phyloP scores from a whole-genome alignment of 2,888 invertebrate genomes.

The Tinea semifulvella region DNA sequence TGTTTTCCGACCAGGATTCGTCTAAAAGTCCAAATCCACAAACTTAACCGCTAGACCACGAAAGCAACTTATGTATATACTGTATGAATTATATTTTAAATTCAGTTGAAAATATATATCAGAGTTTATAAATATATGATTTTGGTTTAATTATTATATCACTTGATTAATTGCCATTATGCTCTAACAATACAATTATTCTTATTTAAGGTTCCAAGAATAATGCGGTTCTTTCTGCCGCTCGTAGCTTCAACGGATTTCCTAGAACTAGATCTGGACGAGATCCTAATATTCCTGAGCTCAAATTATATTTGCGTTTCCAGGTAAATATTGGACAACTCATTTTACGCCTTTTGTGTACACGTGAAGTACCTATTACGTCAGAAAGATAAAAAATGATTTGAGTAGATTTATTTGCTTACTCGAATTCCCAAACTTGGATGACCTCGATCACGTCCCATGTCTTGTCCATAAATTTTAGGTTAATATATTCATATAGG shows the following conservation, averaged over 20 bases:
- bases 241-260: slow-evolving; percentile 80
- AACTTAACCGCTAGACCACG: too few relatives aligned
- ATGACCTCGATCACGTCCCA: too few relatives aligned
- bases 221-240: slow-evolving; percentile 79
- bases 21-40: too few relatives aligned
- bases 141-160: not conserved
- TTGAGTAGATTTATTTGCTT: too few relatives aligned
- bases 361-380: not conserved
- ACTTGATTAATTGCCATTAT: not conserved
- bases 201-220: slow-evolving; percentile 71
- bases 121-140: too few relatives aligned
- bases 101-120: too few relatives aligned
- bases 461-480: too few relatives aligned
- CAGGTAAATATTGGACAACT: slow-evolving; percentile 51
- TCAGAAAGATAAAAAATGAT: not conserved
- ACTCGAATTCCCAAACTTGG: too few relatives aligned
- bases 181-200: not conserved
- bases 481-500: too few relatives aligned
- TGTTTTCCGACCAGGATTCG: too few relatives aligned
- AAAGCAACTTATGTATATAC: too few relatives aligned
- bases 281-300: slow-evolving; percentile 71
- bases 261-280: slow-evolving; percentile 70
- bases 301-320: slow-evolving; percentile 81
- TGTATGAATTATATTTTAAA: too few relatives aligned
- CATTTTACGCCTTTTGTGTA: not conserved